A percentile compares a stretch with the other conserved stretches of the same genome.
Evolutionary conservation across 2,888 invertebrate genomes (phyloP).

Genomic region (Conistra vaccinii): DNA sequence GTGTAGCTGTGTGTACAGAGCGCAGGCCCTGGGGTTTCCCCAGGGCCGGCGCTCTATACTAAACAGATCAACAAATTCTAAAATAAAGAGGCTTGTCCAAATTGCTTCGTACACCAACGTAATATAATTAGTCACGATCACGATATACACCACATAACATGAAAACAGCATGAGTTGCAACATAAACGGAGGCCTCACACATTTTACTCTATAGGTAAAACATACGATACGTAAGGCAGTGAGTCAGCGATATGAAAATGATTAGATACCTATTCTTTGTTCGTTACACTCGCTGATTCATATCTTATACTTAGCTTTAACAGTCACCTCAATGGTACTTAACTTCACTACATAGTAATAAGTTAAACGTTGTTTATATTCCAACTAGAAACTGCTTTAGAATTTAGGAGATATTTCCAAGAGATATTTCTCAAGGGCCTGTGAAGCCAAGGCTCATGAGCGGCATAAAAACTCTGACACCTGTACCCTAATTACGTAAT

Average conservation of each 20-base stretch:
- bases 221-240: constrained; percentile 15
- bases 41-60: no score
- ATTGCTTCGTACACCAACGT: constrained; percentile 30
- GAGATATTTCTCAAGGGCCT: no score
- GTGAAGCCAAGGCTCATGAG: no score
- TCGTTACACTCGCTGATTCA: constrained; percentile 8
- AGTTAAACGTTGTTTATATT: no score
- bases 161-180: constrained; percentile 33
- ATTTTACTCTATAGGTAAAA: not conserved
- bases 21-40: no score
- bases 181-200: constrained; percentile 6
- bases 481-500: no score
- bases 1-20: no score
- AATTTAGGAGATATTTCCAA: no score
- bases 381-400: no score
- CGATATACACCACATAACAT: constrained; percentile 41
- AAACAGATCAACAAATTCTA: not conserved
- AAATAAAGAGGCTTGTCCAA: not conserved
- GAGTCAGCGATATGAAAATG: constrained; percentile 35
- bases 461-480: no score
- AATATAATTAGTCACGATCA: constrained; percentile 57
- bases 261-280: not conserved
- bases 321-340: no score
- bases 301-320: not conserved
- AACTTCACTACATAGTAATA: no score